These are phyloP conservation scores for Coleophora deauratella DNA, from an alignment of 2,888 invertebrate species.

Conservation along the genomic window DNA sequence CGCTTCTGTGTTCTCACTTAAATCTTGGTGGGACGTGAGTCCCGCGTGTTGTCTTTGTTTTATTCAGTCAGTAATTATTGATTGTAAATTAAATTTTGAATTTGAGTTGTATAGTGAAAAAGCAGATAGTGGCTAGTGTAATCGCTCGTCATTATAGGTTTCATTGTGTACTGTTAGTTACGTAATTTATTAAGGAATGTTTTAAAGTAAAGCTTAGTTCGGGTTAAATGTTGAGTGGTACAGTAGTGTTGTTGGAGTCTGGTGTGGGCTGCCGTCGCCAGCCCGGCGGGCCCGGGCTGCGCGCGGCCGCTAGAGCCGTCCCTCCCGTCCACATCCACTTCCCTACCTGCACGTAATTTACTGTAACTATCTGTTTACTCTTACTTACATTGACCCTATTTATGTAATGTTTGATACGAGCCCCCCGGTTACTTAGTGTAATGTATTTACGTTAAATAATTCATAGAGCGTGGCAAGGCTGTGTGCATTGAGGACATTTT, in stretches of 20 bases:
- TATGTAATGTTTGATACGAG: conserved; percentile 66
- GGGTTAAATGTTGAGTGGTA: conserved; percentile 72
- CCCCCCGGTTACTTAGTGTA: conserved; percentile 71
- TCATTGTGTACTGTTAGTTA: conserved; percentile 72
- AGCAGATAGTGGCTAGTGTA: conserved; percentile 74
- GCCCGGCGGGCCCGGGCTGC: conserved; percentile 35
- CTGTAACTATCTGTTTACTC: conserved; percentile 55
- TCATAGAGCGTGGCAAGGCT: conserved; percentile 81
- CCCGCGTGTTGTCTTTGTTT: conserved; percentile 68
- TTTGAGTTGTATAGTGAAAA: conserved; percentile 68
- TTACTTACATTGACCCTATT: conserved; percentile 65
- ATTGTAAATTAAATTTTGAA: conserved; percentile 65
- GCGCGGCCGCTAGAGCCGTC: conserved; percentile 17
- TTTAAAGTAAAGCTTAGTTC: conserved; percentile 66
- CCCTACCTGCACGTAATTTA: conserved; percentile 63
- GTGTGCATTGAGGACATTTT: conserved; percentile 78
- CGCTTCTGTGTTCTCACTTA: conserved; percentile 76
- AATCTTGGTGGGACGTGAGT: conserved; percentile 69
- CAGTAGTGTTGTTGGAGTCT: conserved; percentile 69
- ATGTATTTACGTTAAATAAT: conserved; percentile 61
- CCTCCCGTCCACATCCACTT: conserved; percentile 40
- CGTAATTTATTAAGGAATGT: conserved; percentile 62
- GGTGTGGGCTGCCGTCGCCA: conserved; percentile 55
- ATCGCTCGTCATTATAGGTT: conserved; percentile 71
- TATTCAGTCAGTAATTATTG: conserved; percentile 59